A percentile compares a stretch with the other conserved stretches of the same genome.
Conservation (phyloP, 2,113 vertebrate species). For the Glaucidium brasilianum region DNA sequence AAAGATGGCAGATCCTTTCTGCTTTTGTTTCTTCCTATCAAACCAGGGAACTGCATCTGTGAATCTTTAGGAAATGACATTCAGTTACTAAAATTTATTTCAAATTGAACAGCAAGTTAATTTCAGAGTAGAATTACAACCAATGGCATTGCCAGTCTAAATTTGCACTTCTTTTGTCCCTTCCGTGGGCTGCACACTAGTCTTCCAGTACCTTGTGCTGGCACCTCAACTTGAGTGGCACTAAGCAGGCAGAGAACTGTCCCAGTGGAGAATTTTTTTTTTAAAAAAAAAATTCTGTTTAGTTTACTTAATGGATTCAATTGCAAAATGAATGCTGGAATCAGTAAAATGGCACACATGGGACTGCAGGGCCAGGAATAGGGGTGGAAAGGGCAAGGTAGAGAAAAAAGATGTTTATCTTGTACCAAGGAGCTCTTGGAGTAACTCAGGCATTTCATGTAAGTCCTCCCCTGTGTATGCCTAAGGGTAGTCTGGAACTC, state of each 20-base stretch:
- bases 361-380: neutral
- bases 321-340: neutral
- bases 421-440: neutral
- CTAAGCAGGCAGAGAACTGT: neutral
- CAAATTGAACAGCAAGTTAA: neutral
- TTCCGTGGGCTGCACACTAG: accelerated
- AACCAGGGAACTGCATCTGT: neutral
- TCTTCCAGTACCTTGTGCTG: neutral
- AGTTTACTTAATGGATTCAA: neutral
- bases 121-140: neutral
- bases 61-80: neutral
- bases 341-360: neutral
- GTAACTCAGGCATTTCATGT: neutral
- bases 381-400: neutral
- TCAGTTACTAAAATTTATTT: neutral
- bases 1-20: neutral
- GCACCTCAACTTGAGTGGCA: neutral
- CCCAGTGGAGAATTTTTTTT: too few relatives aligned
- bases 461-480: neutral
- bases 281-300: neutral
- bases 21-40: neutral
- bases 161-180: neutral
- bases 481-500: neutral
- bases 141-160: neutral
- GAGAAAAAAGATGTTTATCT: neutral